Base-by-base conservation (phyloP, 1,140 invertebrate species). In the Notospermus geniculatus region DNA sequence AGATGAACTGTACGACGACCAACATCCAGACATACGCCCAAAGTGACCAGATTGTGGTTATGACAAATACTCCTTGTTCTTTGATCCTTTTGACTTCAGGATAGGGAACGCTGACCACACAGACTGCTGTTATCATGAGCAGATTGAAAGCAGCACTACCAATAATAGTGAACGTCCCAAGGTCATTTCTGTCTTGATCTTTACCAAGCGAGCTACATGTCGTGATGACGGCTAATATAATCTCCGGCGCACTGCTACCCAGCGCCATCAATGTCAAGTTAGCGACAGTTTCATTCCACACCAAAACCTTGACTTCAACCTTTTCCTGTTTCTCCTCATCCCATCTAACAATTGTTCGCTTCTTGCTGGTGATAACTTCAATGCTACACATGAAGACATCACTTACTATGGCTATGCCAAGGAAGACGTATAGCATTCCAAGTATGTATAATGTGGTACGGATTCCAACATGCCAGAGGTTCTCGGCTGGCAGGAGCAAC, bases 371-470 rank as follows among this genome's bases (percentile, higher is more conserved):
- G 50, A 79, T 74, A 1, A 73, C 70, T 70, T 88, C 87, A 58
- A 88, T 87, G 64, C 85, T 79, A 52, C 84, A 83, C 86, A 87
- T 87, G 71, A 87, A 87, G 58, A 83, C 79, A 69, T 85, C 84
- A 28, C 83, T 82, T 9, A 86, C 82, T 66, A 88, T 87, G 32
- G 87, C 85, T 27, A 87, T 71, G n/a, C 77, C 77, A 11, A 79
- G 52, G 64, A 79, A 79, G 19, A 77, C 55, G 55, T 75, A 79
- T 0, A 67, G 27, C 59, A 78, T 71, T 13, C 69, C 71, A 4
- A 76, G 2, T 22, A 74, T 59, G 62, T 79, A 79, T 2, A 79
- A 68, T 27, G 76, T 58, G 13, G 68, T 72, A 2, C 77, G 70
- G 7, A 76, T 1, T 7, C 57, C 66, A 9, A 62, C 60, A n/a